Percentiles rank a stretch among this genome's conserved stretches.
Evolutionary conservation across 2,113 vertebrate species (phyloP).

Genomic region (Atlantisia rogersi): DNA sequence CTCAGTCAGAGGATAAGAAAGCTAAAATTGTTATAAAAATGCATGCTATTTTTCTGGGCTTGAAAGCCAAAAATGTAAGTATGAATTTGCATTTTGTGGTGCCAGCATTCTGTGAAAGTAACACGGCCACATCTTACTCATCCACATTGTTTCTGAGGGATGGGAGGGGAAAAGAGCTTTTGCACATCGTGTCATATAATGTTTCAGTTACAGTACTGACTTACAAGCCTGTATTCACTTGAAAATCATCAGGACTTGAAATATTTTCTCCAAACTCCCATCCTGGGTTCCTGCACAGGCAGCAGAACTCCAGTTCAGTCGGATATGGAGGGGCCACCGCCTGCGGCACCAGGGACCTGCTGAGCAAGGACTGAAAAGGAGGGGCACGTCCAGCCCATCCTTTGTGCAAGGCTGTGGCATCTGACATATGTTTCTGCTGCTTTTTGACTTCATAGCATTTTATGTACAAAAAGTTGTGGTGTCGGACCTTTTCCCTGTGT

Average conservation of each 20-base stretch:
- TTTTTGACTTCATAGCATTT: not conserved
- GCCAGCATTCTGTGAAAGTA: not conserved
- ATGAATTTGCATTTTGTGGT: not conserved
- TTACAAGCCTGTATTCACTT: not conserved
- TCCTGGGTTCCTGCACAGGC: not conserved
- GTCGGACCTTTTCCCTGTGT: not conserved
- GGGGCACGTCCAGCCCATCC: not conserved
- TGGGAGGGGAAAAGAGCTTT: not conserved
- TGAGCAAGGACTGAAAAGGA: not conserved
- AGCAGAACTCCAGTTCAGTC: not conserved
- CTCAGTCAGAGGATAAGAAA: slow-evolving; percentile 27
- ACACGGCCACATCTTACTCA: not conserved
- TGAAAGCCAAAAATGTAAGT: not conserved
- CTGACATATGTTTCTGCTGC: not conserved
- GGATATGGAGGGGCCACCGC: fast-evolving
- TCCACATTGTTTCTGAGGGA: not conserved
- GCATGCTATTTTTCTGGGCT: not conserved
- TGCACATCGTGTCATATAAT: fast-evolving
- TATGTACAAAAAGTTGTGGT: not conserved
- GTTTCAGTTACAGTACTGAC: not conserved
- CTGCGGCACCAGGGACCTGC: not conserved
- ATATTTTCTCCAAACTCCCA: not conserved
- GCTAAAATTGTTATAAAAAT: not conserved
- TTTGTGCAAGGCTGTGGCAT: not conserved
- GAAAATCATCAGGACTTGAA: not conserved